Evolutionary conservation across 2,888 invertebrate genomes (phyloP).

Genomic region (Argyra leucocephala): DNA sequence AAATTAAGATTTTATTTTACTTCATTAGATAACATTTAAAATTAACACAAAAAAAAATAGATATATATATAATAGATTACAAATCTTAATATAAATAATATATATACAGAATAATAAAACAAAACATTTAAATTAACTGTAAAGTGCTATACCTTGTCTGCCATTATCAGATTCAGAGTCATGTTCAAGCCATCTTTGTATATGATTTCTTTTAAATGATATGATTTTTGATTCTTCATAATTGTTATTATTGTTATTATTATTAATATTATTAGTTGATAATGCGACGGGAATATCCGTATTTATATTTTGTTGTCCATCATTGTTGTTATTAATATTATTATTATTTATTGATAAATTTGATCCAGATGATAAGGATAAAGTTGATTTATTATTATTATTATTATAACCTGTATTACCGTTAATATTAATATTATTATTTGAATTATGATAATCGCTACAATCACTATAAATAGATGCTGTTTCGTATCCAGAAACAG

Average conservation of each 20-base stretch:
- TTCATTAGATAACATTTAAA: no score
- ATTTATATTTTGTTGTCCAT: constrained; percentile 24
- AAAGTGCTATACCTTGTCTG: constrained; percentile 26
- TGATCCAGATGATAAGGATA: constrained; percentile 36
- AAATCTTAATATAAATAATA: no score
- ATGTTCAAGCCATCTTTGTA: constrained; percentile 51
- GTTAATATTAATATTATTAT: not conserved
- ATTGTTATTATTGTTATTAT: not conserved
- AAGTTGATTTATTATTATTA: constrained; percentile 10
- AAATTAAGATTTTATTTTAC: no score
- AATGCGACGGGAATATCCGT: constrained; percentile 5
- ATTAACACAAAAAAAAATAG: no score
- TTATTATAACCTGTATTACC: not conserved
- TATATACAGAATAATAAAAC: not conserved
- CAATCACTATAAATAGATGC: constrained; percentile 41
- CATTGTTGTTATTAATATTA: constrained; percentile 19
- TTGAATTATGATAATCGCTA: constrained; percentile 25
- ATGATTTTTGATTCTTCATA: constrained; percentile 4
- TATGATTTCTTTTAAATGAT: constrained; percentile 41
- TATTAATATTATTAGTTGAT: not conserved
- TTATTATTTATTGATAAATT: constrained; percentile 43
- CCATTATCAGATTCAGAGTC: constrained; percentile 31
- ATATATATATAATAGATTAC: no score
- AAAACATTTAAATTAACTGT: not conserved
- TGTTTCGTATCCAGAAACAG: constrained; percentile 43